Evolutionary conservation across 2,113 vertebrate species (phyloP), one percentile per base, ranked within the genome.

Genomic region (Noturus placidus): DNA sequence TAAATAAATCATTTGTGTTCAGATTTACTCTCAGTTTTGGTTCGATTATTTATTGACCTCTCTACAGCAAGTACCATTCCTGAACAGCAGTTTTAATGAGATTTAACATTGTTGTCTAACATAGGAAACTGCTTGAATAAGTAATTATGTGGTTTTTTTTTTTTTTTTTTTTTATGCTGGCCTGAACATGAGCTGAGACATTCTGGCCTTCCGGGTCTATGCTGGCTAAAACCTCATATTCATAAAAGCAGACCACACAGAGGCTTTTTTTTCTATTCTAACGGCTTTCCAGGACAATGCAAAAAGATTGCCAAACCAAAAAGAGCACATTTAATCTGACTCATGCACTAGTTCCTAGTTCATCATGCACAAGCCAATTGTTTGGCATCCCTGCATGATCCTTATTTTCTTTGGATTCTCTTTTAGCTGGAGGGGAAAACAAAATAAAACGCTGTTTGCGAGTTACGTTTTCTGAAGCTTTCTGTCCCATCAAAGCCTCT

Each of bases 371-470:
- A 89, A 92, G 91, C 92, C 93, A 95, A 93, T 95, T 87, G 89
- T 91, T 95, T 92, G 90, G 84, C 93, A 93, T 92, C 90, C 94
- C 92, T 93, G 94, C 92, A 93, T 94, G 91, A 93, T 95, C 85
- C 88, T 89, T 90, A 92, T 91, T 92, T 92, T 89, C 93, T 93
- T 94, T 90, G 93, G 94, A 92, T 82, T 93, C 93, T 95, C 93
- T 95, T 94, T 90, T 93, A 90, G 94, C 94, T 95, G 92, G 91
- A 94, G 93, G 91, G 92, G 93, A 94, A 96, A 96, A 95, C 95
- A 95, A 95, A 95, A 91, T 94, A 94, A 94, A 93, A 90, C 92
- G 89, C 87, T 92, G 92, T 90, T 88, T 85, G 74, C 81, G 86
- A 87, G 77, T 90, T 85, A 46, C 19, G 52, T 72, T 50, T 87